Percentiles rank a stretch among this genome's conserved stretches.
These are phyloP conservation scores for Dryoscopus gambensis DNA, from an alignment of 2,113 vertebrate genomes.

Conservation along the genomic window DNA sequence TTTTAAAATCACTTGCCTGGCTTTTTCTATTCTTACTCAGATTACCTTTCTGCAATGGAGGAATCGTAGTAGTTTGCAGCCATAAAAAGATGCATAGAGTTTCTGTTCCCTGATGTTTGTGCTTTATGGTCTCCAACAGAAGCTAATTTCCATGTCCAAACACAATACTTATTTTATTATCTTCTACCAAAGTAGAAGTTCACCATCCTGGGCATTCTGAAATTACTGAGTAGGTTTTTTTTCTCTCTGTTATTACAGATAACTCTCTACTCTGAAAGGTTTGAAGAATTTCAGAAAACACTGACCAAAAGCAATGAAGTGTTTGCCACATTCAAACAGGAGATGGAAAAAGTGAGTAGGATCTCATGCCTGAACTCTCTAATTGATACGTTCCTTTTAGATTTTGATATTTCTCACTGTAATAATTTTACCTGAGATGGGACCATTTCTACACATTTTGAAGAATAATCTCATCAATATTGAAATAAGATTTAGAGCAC, in stretches of 20 bases:
- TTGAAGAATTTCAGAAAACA: slow-evolving; percentile 95
- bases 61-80: neutral
- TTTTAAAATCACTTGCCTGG: neutral
- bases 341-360: slow-evolving; percentile 93
- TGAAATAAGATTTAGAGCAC: neutral
- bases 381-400: neutral
- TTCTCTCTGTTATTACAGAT: slow-evolving; percentile 74
- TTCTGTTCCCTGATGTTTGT: neutral
- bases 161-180: neutral
- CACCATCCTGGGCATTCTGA: neutral
- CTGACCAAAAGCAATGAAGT: slow-evolving; percentile 96
- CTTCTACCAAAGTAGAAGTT: neutral
- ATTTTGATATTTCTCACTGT: neutral
- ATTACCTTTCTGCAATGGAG: neutral
- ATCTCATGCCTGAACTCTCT: neutral
- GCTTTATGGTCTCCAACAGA: neutral
- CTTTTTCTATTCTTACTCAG: neutral
- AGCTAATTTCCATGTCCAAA: neutral
- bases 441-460: neutral
- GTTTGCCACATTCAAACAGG: slow-evolving; percentile 89
- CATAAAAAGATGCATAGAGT: neutral
- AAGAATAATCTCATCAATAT: neutral
- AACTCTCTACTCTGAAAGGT: slow-evolving; percentile 90
- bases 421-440: neutral
- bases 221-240: neutral